Percentiles rank a stretch among this genome's conserved stretches.
Conservation (phyloP, 2,113 vertebrate species). For the Rousettus leschenaultii region DNA sequence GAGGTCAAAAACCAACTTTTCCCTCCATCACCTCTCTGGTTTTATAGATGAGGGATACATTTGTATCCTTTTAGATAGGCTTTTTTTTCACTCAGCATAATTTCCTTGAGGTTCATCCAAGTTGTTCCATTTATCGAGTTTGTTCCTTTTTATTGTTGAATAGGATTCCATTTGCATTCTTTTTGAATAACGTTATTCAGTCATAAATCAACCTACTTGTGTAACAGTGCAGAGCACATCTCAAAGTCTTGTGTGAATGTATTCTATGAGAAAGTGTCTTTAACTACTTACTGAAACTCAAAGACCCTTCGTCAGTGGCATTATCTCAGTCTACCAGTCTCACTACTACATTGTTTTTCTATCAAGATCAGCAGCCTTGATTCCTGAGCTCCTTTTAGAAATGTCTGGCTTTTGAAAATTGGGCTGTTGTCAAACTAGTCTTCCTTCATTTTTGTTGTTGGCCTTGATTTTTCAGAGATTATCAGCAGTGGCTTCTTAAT, state of each 20-base stretch:
- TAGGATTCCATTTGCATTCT: constrained; percentile 7
- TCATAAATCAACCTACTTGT: neutral
- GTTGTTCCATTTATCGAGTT: constrained; percentile 29
- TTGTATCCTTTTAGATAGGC: neutral
- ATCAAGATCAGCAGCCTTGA: neutral
- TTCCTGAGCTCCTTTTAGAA: constrained; percentile 14
- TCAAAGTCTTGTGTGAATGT: neutral
- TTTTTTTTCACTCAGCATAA: neutral
- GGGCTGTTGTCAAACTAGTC: neutral
- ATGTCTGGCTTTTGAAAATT: constrained; percentile 2
- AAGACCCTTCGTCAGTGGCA: neutral
- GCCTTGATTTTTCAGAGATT: constrained; percentile 1
- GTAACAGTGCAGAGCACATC: neutral
- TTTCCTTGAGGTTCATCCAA: constrained; percentile 1
- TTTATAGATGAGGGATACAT: neutral
- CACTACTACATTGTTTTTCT: neutral
- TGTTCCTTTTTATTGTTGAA: neutral
- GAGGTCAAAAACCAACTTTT: neutral
- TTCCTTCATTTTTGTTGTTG: neutral
- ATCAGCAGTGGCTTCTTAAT: neutral
- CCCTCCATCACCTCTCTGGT: neutral
- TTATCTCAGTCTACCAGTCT: neutral
- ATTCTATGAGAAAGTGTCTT: constrained; percentile 1
- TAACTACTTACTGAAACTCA: neutral
- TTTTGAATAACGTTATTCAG: constrained; percentile 1